Percentiles rank a stretch among this genome's conserved stretches.
These are phyloP conservation scores for Alosa alosa DNA, from an alignment of 2,113 vertebrate genomes.

Conservation along the genomic window DNA sequence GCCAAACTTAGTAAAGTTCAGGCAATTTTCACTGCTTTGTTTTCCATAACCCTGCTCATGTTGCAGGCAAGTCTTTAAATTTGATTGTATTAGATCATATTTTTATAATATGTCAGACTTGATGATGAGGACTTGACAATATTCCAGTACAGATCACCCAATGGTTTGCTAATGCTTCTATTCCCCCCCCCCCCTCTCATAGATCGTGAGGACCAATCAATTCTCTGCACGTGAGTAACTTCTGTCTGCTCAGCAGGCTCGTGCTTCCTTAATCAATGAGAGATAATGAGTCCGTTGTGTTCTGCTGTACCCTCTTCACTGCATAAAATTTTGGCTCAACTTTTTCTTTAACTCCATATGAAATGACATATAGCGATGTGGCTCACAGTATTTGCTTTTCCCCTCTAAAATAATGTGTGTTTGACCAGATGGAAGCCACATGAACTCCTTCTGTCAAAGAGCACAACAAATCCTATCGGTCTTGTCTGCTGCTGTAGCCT, in stretches of 20 bases:
- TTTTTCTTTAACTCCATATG: not conserved
- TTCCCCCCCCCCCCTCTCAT: constrained; percentile 62
- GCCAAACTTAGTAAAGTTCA: not conserved
- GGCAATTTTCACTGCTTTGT: not conserved
- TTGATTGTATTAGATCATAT: not conserved
- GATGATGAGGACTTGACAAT: not conserved
- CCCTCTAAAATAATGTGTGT: not conserved
- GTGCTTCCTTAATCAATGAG: not conserved
- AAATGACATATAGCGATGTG: not conserved
- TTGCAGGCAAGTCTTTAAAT: not conserved
- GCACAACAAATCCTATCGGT: constrained; percentile 11
- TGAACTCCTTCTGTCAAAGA: not conserved
- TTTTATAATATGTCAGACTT: not conserved
- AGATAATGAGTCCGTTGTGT: not conserved
- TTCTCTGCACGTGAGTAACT: constrained; percentile 98
- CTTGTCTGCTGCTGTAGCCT: not conserved
- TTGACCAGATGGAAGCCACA: not conserved
- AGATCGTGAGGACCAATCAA: constrained; percentile 99
- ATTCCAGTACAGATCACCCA: not conserved
- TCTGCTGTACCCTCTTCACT: not conserved
- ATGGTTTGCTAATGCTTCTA: constrained; percentile 28
- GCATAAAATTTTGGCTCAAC: not conserved
- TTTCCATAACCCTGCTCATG: not conserved
- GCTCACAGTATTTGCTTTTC: not conserved
- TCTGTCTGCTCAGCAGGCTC: not conserved